A percentile compares a stretch with the other conserved stretches of the same genome.
Conservation (phyloP, 2,888 invertebrate genomes). For the Xylocampa areola region DNA sequence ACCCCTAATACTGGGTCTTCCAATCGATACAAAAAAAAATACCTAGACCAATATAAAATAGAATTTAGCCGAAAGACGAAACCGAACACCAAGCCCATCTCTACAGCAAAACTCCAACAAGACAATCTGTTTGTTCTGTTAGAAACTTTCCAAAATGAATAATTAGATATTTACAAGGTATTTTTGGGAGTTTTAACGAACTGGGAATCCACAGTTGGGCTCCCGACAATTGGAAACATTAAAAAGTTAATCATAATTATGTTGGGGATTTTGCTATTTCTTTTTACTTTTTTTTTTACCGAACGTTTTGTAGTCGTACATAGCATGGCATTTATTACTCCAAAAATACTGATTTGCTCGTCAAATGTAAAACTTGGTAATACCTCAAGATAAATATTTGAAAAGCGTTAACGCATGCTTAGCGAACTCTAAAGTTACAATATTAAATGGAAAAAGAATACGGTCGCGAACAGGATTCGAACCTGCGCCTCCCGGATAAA, state of each 20-base stretch:
- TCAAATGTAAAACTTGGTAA: too few relatives aligned
- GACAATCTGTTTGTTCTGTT: slow-evolving; percentile 47
- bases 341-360: too few relatives aligned
- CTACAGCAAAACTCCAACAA: slow-evolving; percentile 38
- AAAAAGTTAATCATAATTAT: slow-evolving; percentile 35
- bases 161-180: slow-evolving; percentile 48
- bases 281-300: too few relatives aligned
- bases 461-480: too few relatives aligned
- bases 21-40: too few relatives aligned
- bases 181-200: slow-evolving; percentile 45
- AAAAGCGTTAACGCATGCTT: too few relatives aligned
- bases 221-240: slow-evolving; percentile 32
- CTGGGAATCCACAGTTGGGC: slow-evolving; percentile 20
- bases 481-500: too few relatives aligned
- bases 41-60: neutral
- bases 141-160: slow-evolving; percentile 49
- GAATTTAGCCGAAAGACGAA: slow-evolving; percentile 30
- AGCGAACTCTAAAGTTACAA: too few relatives aligned
- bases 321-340: neutral
- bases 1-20: too few relatives aligned
- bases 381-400: too few relatives aligned
- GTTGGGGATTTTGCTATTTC: slow-evolving; percentile 12
- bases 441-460: too few relatives aligned
- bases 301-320: slow-evolving; percentile 4
- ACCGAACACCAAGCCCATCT: slow-evolving; percentile 7